These are phyloP conservation scores for Metopolophium dirhodum DNA, from an alignment of 1,140 invertebrate genomes.

Conservation along the genomic window DNA sequence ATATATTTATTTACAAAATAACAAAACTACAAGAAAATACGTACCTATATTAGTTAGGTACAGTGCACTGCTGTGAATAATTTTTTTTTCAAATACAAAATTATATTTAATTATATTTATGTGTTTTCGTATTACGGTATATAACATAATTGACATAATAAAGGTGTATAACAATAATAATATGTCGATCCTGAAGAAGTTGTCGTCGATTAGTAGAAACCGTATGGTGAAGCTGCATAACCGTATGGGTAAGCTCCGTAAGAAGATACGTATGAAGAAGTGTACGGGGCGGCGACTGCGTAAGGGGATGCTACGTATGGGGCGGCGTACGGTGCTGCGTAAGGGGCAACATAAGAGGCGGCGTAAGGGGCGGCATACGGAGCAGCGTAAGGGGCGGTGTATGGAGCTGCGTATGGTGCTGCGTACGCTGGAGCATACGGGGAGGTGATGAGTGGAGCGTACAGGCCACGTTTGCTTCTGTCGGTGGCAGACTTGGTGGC, in stretches of 20 bases:
- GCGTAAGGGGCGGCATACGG: not conserved
- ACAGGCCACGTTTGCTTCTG: slow-evolving; percentile 39
- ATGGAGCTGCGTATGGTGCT: slow-evolving; percentile 20
- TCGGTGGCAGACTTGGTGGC: not conserved
- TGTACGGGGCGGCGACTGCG: slow-evolving; percentile 31
- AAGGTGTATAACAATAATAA: not conserved
- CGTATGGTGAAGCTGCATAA: slow-evolving; percentile 31
- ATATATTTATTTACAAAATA: slow-evolving; percentile 17
- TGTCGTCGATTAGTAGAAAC: not conserved
- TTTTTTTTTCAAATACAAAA: not conserved
- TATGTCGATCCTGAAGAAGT: not conserved
- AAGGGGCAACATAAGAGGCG: not conserved
- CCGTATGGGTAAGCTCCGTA: slow-evolving; percentile 32
- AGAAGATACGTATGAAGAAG: slow-evolving; percentile 2
- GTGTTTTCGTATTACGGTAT: not conserved
- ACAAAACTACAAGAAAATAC: not conserved
- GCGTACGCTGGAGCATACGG: slow-evolving; percentile 22
- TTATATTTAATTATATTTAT: not conserved
- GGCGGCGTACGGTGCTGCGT: slow-evolving; percentile 17
- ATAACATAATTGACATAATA: too few species aligned
- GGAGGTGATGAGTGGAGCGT: slow-evolving; percentile 25
- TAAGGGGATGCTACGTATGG: slow-evolving; percentile 29
- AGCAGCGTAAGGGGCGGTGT: not conserved
- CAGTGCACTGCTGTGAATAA: too few species aligned
- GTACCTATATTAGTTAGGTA: not conserved